Evolutionary conservation across 92 coral and sea anemone genomes (phyloP), one percentile per base, ranked within the genome.

Genomic region (Parazoanthus atlanticus): DNA sequence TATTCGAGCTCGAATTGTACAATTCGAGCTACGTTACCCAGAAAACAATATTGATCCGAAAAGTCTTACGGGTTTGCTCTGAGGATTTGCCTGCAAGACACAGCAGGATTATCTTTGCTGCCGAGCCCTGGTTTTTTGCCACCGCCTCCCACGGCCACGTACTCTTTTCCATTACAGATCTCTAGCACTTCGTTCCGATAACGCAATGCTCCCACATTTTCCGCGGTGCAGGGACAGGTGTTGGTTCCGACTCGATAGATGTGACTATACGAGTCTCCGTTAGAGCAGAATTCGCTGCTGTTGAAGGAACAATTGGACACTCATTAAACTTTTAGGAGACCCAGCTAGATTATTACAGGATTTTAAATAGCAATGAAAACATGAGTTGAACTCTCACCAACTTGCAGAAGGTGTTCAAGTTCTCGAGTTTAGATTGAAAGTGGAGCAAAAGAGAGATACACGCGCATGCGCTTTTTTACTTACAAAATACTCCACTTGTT

Each of bases 131-230:
- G 43, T 38, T 38, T 38, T 38, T 3, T 38, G 3, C 33, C 30
- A 8, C 72, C 78, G 12, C 92, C 89, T 40, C 89, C 84, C n/a
- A 89, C 86, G 69, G 80, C 86, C 61, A 84, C 89, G 69, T 58
- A 89, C 32, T 69, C 46, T 28, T 30, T 88, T 84, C 92, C 92
- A 52, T 89, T 54, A 43, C 92, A 89, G 76, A 84, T 84, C 29
- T 89, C 89, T 10, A 89, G 66, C 10, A 64, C 77, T 49, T 89
- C 66, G 86, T 89, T 85, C 66, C 34, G 74, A 30, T 85, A 89
- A 23, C 92, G 92, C 34, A 89, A 80, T 15, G 73, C 43, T 66
- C 92, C 92, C 36, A 77, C 86, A 33, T 70, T 84, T 26, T 85
- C 74, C n/a, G 88, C 58, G 47, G 76, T 77, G 74, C 92, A 89